Percentiles rank a stretch among this genome's conserved stretches.
These are phyloP conservation scores for Hemithea aestivaria DNA, from an alignment of 2,888 invertebrate genomes.

Conservation along the genomic window DNA sequence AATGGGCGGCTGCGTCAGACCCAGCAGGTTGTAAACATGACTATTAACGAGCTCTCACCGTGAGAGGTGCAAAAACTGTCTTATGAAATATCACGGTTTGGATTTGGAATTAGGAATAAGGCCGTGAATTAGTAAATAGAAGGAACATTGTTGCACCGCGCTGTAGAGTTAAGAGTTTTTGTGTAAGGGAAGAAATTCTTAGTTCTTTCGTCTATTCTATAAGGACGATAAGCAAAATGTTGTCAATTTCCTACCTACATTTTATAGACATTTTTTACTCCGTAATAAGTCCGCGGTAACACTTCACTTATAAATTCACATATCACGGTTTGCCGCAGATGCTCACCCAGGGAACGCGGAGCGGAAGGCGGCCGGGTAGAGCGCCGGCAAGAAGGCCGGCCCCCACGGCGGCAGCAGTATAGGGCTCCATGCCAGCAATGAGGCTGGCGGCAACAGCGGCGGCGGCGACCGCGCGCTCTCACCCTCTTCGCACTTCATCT, in stretches of 20 bases:
- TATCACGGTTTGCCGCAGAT: slow-evolving; percentile 15
- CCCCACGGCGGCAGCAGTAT: slow-evolving; percentile 87
- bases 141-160: neutral
- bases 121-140: slow-evolving; percentile 22
- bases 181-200: no score
- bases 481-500: slow-evolving; percentile 75
- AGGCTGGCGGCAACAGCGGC: slow-evolving; percentile 78
- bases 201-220: no score
- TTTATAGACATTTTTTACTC: no score
- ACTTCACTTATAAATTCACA: slow-evolving; percentile 20
- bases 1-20: slow-evolving; percentile 57
- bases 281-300: neutral
- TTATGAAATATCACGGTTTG: slow-evolving; percentile 39
- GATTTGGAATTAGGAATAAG: slow-evolving; percentile 16
- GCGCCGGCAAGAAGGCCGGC: slow-evolving; percentile 84
- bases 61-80: slow-evolving; percentile 58
- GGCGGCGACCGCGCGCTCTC: slow-evolving; percentile 63
- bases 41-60: slow-evolving; percentile 61
- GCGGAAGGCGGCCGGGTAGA: slow-evolving; percentile 84
- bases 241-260: no score
- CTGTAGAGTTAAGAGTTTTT: no score
- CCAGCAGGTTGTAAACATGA: slow-evolving; percentile 73
- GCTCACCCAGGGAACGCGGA: slow-evolving; percentile 88
- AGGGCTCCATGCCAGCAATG: slow-evolving; percentile 87
- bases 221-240: no score